Percentiles rank a stretch among this genome's conserved stretches.
Conservation (phyloP, 2,797 vertebrate genomes). For the Rhinogobio ventralis region DNA sequence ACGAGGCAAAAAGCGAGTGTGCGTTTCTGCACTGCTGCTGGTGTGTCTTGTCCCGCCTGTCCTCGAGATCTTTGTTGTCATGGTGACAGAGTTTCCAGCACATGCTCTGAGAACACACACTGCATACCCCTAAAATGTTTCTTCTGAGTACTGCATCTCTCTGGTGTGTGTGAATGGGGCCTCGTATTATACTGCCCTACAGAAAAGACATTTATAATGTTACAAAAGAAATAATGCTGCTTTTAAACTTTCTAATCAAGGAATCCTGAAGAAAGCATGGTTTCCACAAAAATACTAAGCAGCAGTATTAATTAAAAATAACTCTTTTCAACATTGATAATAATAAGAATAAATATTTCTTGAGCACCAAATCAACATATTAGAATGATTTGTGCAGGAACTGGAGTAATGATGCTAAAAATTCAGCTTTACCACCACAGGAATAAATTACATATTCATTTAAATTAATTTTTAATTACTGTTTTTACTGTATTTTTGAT, state of each 20-base stretch:
- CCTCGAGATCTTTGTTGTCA: constrained; percentile 48
- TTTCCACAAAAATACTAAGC: no score
- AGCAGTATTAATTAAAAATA: no score
- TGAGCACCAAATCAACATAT: neutral
- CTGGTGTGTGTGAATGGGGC: neutral
- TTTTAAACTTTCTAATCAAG: neutral
- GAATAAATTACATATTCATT: neutral
- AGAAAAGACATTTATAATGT: neutral
- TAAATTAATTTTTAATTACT: neutral
- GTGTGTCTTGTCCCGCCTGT: constrained; percentile 36
- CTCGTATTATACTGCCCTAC: neutral
- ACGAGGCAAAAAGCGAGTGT: constrained; percentile 30
- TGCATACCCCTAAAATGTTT: neutral
- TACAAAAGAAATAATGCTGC: neutral
- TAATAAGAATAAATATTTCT: neutral
- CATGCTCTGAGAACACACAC: constrained; percentile 26
- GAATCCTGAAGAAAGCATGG: no score
- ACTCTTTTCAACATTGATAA: neutral
- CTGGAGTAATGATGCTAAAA: neutral
- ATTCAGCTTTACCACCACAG: neutral
- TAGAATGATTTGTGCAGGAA: neutral
- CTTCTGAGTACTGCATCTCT: constrained; percentile 1
- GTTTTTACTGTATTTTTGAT: neutral
- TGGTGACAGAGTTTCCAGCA: constrained; percentile 46
- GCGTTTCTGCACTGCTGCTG: constrained; percentile 16